Percentiles rank a stretch among this genome's conserved stretches.
Evolutionary conservation across 2,888 invertebrate species (phyloP).

Genomic region (Epistrophe grossulariae): DNA sequence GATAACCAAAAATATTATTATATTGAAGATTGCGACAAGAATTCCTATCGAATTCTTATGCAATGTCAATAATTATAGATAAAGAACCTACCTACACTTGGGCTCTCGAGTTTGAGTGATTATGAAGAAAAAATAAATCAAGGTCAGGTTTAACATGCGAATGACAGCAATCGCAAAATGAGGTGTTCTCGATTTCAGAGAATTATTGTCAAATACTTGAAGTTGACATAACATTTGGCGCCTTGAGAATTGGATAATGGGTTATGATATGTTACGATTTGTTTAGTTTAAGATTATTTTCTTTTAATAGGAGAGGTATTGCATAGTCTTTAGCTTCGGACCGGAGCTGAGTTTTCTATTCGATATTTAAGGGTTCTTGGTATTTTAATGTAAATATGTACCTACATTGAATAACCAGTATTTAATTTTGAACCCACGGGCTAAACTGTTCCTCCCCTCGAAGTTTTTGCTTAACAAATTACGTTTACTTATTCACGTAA

Average conservation of each 20-base stretch:
- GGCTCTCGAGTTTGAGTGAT: slow-evolving; percentile 21
- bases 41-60: neutral
- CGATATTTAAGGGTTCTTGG: too few species aligned
- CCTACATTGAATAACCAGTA: too few species aligned
- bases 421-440: too few species aligned
- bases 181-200: neutral
- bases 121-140: neutral
- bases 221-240: slow-evolving; percentile 4
- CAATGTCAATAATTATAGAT: neutral
- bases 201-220: neutral
- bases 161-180: neutral
- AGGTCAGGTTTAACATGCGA: neutral
- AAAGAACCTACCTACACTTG: neutral
- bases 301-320: neutral
- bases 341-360: too few species aligned
- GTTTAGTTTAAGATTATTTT: neutral
- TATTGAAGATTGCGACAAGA: neutral
- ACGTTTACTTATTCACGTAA: too few species aligned
- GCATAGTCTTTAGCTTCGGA: too few species aligned
- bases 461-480: too few species aligned
- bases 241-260: neutral
- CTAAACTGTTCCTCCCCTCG: too few species aligned
- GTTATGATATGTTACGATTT: neutral
- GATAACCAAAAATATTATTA: neutral
- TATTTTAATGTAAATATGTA: too few species aligned